Conservation (phyloP, 2,797 vertebrate genomes). For the Rachycentron canadum region DNA sequence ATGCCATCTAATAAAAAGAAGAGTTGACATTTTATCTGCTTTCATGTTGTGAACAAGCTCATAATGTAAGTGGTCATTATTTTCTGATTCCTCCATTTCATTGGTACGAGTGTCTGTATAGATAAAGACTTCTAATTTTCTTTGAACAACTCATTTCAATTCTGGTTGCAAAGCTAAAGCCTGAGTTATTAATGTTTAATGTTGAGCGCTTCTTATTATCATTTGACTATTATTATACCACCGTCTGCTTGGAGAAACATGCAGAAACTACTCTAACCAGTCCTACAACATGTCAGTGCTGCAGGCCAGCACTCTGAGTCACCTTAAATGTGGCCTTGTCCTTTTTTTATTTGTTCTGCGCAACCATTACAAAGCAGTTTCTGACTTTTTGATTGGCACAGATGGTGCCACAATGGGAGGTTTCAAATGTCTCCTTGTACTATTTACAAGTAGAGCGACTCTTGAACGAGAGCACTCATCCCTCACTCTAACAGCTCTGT, state of each 20-base stretch:
- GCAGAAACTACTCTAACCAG: slow-evolving; percentile 52
- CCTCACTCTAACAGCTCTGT: neutral
- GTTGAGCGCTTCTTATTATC: neutral
- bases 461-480: neutral
- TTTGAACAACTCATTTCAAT: slow-evolving; percentile 1
- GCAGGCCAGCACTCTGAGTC: slow-evolving; percentile 15
- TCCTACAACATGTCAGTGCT: slow-evolving; percentile 28
- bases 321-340: neutral
- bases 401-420: neutral
- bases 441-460: neutral
- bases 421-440: neutral
- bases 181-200: neutral
- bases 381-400: neutral
- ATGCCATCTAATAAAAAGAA: neutral
- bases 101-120: neutral
- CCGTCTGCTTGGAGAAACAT: neutral
- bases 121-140: neutral
- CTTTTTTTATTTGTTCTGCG: neutral
- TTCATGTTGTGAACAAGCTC: neutral
- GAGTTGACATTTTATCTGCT: neutral
- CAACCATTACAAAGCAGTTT: slow-evolving; percentile 17
- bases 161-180: neutral
- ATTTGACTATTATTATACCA: neutral
- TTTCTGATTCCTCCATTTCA: slow-evolving; percentile 6
- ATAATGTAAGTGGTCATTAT: neutral